Conservation (phyloP, 2,888 invertebrate genomes). For the Loripinus fragilis region DNA sequence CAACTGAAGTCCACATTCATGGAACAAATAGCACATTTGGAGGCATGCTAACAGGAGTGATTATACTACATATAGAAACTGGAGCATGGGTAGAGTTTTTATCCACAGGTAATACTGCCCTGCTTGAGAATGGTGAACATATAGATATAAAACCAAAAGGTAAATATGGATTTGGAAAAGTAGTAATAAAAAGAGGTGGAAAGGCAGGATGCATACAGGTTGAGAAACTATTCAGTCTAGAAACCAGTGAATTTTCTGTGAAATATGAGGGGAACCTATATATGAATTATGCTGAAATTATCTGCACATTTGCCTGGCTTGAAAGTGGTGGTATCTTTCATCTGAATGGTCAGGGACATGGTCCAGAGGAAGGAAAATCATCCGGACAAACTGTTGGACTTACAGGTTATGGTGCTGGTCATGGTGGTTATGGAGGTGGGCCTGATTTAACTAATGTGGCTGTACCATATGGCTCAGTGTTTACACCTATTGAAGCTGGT, state of each 20-base stretch:
- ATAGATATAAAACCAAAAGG: slow-evolving; percentile 59
- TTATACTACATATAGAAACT: slow-evolving; percentile 67
- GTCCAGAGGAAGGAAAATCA: slow-evolving; percentile 60
- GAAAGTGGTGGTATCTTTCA: slow-evolving; percentile 75
- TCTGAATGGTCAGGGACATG: slow-evolving; percentile 68
- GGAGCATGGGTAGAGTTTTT: slow-evolving; percentile 60
- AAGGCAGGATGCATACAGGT: slow-evolving; percentile 63
- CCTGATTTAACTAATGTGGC: slow-evolving; percentile 45
- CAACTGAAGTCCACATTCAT: slow-evolving; percentile 73
- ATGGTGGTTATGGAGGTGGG: slow-evolving; percentile 75
- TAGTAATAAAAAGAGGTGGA: slow-evolving; percentile 68
- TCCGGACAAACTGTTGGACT: slow-evolving; percentile 61
- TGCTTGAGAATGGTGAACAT: slow-evolving; percentile 64
- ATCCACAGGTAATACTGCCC: slow-evolving; percentile 71
- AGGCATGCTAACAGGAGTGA: slow-evolving; percentile 68
- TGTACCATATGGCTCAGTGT: slow-evolving; percentile 71
- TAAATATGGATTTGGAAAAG: slow-evolving; percentile 65
- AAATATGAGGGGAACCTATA: slow-evolving; percentile 71
- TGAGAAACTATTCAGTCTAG: slow-evolving; percentile 35
- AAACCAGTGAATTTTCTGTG: slow-evolving; percentile 67
- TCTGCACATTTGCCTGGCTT: slow-evolving; percentile 70
- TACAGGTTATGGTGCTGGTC: slow-evolving; percentile 70
- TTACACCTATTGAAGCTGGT: slow-evolving; percentile 61
- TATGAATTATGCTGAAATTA: slow-evolving; percentile 73
- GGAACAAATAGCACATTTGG: slow-evolving; percentile 72